Percentiles rank a stretch among this genome's conserved stretches.
Evolutionary conservation across 2,113 vertebrate genomes (phyloP).

Genomic region (Baryphthengus martii): DNA sequence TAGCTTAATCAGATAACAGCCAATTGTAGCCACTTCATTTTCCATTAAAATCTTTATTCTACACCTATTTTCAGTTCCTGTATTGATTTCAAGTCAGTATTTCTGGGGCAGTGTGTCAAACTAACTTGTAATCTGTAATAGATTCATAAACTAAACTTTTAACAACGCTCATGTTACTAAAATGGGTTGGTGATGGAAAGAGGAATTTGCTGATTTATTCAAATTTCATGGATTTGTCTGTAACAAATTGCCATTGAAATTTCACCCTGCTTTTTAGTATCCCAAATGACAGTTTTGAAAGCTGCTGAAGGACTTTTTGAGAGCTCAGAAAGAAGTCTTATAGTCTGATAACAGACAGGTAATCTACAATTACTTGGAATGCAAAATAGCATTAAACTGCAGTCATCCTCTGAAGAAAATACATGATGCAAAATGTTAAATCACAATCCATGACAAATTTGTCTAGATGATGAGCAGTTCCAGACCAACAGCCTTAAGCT

Average conservation of each 20-base stretch:
- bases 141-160: not conserved
- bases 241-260: slow-evolving; percentile 9
- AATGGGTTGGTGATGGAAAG: not conserved
- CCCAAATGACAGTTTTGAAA: not conserved
- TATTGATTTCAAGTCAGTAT: not conserved
- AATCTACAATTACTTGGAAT: not conserved
- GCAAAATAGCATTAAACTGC: not conserved
- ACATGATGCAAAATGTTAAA: not conserved
- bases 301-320: not conserved
- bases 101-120: not conserved
- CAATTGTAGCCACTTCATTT: not conserved
- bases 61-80: not conserved
- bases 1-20: not conserved
- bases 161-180: not conserved
- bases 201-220: not conserved
- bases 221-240: slow-evolving; percentile 21
- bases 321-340: not conserved
- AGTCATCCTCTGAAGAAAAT: not conserved
- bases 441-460: not conserved
- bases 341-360: not conserved
- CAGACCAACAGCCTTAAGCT: slow-evolving; percentile 16
- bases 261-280: slow-evolving; percentile 3
- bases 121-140: not conserved
- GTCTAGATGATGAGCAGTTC: not conserved
- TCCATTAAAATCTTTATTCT: not conserved